Evolutionary conservation across 2,113 vertebrate genomes (phyloP).

Genomic region (Tursiops truncatus): DNA sequence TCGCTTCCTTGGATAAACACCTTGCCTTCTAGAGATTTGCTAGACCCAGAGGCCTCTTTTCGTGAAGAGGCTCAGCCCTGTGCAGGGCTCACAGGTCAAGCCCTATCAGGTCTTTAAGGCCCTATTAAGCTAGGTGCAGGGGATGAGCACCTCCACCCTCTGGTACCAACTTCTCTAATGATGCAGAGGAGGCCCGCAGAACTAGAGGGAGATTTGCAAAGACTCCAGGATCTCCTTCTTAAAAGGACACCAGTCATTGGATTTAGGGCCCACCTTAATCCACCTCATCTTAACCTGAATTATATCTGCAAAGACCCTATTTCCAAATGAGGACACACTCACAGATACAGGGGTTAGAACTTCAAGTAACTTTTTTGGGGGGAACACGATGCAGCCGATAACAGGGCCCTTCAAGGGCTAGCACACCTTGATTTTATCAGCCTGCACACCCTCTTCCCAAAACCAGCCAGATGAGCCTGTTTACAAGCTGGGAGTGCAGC

Average conservation of each 20-base stretch:
- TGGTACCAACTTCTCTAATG: not conserved
- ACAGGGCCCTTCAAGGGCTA: not conserved
- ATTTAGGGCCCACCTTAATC: not conserved
- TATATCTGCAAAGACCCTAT: not conserved
- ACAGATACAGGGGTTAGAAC: not conserved
- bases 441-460: not conserved
- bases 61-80: not conserved
- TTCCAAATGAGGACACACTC: not conserved
- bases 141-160: not conserved
- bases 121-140: not conserved
- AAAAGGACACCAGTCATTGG: not conserved
- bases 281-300: not conserved
- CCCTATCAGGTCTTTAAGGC: not conserved
- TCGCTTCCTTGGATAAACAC: slow-evolving; percentile 33
- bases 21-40: not conserved
- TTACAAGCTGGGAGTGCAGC: not conserved
- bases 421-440: not conserved
- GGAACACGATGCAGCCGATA: not conserved
- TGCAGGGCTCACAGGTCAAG: not conserved
- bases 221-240: not conserved
- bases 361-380: not conserved
- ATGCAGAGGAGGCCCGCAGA: not conserved
- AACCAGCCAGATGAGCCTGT: not conserved
- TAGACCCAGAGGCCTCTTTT: not conserved
- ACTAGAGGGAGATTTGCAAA: not conserved